Percentiles rank a stretch among this genome's conserved stretches.
phyloP scores from a whole-genome alignment of 2,113 vertebrate genomes.

The Panthera uncia region DNA sequence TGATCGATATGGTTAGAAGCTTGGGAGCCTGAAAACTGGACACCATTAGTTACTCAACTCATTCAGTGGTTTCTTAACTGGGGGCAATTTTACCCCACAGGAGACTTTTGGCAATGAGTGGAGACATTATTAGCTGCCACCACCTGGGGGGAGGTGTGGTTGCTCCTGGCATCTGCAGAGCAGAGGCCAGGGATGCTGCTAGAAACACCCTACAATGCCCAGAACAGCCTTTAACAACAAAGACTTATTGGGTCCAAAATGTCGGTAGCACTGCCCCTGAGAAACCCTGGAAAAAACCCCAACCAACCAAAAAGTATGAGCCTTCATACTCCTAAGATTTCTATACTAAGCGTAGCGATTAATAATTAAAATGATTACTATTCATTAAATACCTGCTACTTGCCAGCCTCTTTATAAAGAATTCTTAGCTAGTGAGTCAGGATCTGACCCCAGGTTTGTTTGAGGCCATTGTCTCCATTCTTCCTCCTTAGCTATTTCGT shows the following conservation, averaged over 20 bases:
- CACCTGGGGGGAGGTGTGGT: neutral
- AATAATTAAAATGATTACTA: neutral
- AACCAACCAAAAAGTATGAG: neutral
- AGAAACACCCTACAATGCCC: neutral
- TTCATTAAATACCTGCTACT: neutral
- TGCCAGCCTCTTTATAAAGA: neutral
- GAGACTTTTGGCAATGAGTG: neutral
- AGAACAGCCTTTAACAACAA: neutral
- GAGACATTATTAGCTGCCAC: neutral
- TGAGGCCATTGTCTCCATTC: neutral
- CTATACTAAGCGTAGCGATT: neutral
- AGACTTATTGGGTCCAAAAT: neutral
- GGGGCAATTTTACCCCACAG: neutral
- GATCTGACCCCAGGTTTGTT: neutral
- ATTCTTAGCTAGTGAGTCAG: neutral
- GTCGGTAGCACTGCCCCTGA: neutral
- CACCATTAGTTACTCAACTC: neutral
- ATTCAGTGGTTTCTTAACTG: neutral
- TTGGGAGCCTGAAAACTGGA: neutral
- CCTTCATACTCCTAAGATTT: neutral
- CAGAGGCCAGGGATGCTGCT: neutral
- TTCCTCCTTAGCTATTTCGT: neutral
- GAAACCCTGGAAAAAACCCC: neutral
- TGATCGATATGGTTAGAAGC: neutral
- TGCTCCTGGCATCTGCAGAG: neutral